Conservation (phyloP, 2,797 vertebrate genomes). For the Melanotaenia pygmaea region DNA sequence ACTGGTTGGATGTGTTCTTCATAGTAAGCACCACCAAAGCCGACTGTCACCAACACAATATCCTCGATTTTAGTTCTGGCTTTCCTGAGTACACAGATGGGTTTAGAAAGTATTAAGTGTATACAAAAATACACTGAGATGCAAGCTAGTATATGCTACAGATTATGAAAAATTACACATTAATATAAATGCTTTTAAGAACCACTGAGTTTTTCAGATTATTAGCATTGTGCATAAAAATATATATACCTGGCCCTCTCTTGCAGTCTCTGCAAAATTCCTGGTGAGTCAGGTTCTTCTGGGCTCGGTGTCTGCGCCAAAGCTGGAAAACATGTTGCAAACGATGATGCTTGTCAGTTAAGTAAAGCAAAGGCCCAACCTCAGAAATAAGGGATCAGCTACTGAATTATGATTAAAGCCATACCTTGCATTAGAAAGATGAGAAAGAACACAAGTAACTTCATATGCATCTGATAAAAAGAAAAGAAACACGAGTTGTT, state of each 20-base stretch:
- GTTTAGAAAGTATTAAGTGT: neutral
- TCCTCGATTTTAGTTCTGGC: conserved; percentile 42
- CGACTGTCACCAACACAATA: conserved; percentile 16
- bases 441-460: conserved; percentile 45
- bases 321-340: conserved; percentile 59
- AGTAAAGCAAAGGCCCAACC: neutral
- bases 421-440: conserved; percentile 74
- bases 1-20: conserved; percentile 76
- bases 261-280: conserved; percentile 53
- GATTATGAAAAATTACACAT: neutral
- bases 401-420: neutral
- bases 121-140: neutral
- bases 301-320: conserved; percentile 18
- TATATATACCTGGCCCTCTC: conserved; percentile 55
- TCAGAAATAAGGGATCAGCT: neutral
- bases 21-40: conserved; percentile 63
- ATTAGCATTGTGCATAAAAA: neutral
- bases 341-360: conserved; percentile 14
- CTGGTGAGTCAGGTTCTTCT: conserved; percentile 26
- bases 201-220: neutral
- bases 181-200: neutral
- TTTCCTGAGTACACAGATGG: conserved; percentile 49
- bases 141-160: neutral
- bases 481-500: neutral
- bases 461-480: conserved; percentile 57